These are phyloP conservation scores for Chloebia gouldiae DNA, from an alignment of 2,113 vertebrate species.

Conservation along the genomic window DNA sequence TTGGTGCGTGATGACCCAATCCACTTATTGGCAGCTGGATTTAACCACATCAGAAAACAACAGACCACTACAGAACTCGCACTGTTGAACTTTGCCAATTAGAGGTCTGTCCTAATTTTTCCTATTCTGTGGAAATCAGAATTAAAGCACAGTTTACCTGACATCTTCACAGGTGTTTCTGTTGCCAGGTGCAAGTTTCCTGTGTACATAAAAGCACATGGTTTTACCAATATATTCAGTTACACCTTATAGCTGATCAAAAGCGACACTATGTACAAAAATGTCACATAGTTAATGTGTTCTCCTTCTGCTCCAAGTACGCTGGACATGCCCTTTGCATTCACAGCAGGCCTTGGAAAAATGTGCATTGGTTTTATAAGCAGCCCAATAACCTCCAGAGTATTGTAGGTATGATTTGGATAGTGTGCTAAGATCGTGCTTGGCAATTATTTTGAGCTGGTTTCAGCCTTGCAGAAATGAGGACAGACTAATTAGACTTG, in stretches of 20 bases:
- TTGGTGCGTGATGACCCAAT: not conserved
- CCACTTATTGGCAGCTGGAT: not conserved
- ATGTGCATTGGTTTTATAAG: not conserved
- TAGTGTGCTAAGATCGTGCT: not conserved
- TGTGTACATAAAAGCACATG: not conserved
- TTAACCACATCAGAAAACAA: not conserved
- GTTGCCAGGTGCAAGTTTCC: not conserved
- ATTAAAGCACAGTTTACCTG: not conserved
- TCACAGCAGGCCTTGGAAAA: not conserved
- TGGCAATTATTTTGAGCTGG: constrained; percentile 33
- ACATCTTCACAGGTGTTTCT: not conserved
- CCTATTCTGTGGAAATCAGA: not conserved
- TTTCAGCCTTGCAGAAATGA: constrained; percentile 34
- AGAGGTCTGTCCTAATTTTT: not conserved
- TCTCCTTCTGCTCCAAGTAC: not conserved
- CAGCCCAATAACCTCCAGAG: not conserved
- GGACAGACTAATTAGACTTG: constrained; percentile 34
- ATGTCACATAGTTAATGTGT: not conserved
- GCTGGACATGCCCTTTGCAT: not conserved
- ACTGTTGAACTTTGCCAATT: not conserved
- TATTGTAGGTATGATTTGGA: not conserved
- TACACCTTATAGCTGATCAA: not conserved
- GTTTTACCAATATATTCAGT: not conserved
- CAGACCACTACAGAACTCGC: not conserved
- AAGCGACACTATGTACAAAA: not conserved